Evolutionary conservation across 1,140 invertebrate genomes (phyloP).

Genomic region (Archivesica marissinica): DNA sequence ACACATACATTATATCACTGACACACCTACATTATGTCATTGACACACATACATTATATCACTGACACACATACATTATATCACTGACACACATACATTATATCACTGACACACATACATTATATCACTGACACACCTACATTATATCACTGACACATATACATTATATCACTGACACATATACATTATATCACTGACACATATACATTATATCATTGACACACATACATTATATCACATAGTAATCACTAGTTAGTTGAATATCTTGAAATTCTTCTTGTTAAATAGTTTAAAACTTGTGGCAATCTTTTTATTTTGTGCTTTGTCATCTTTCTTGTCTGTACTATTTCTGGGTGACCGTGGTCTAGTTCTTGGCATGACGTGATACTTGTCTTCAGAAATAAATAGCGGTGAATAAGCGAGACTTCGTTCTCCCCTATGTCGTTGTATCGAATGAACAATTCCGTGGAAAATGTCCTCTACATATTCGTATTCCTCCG

Average conservation of each 20-base stretch:
- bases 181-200: too few relatives aligned
- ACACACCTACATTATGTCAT: too few relatives aligned
- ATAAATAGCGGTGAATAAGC: conserved; percentile 78
- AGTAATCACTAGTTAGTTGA: conserved; percentile 80
- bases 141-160: too few relatives aligned
- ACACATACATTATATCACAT: too few relatives aligned
- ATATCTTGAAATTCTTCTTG: conserved; percentile 82
- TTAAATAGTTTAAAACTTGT: conserved; percentile 78
- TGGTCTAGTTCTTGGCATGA: conserved; percentile 70
- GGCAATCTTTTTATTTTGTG: conserved; percentile 76
- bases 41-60: too few relatives aligned
- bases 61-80: too few relatives aligned
- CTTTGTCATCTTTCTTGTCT: conserved; percentile 78
- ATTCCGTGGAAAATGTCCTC: conserved; percentile 81
- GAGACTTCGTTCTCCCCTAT: conserved; percentile 74
- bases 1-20: too few relatives aligned
- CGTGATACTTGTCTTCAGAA: conserved; percentile 76
- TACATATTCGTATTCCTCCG: conserved; percentile 83
- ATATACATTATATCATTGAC: too few relatives aligned
- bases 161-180: too few relatives aligned
- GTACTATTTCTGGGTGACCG: conserved; percentile 72
- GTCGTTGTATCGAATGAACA: conserved; percentile 78
- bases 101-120: too few relatives aligned
- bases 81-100: too few relatives aligned
- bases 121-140: too few relatives aligned